These are phyloP conservation scores for Callyntrura guangdongensis DNA, from an alignment of 2,888 invertebrate genomes.

Conservation along the genomic window DNA sequence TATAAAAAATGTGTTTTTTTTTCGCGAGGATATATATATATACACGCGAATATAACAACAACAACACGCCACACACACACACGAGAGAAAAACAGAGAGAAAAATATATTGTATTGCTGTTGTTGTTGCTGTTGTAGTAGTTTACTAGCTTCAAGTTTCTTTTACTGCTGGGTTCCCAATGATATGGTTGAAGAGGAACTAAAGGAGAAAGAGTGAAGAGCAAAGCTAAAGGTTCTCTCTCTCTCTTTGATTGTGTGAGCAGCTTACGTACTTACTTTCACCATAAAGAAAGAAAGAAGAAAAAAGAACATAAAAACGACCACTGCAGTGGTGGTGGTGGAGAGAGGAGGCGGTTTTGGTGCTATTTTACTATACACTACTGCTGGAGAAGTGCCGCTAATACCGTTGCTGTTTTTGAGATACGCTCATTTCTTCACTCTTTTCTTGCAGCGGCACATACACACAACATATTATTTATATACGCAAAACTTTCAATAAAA, in stretches of 20 bases:
- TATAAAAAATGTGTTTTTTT: slow-evolving; percentile 30
- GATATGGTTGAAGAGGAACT: slow-evolving; percentile 45
- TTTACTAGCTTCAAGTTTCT: slow-evolving; percentile 5
- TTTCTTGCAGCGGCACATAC: background rate
- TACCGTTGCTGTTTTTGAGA: background rate
- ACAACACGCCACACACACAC: slow-evolving; percentile 34
- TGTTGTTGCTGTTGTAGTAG: background rate
- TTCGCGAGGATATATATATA: background rate
- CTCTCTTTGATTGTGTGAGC: slow-evolving; percentile 57
- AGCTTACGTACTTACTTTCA: slow-evolving; percentile 67
- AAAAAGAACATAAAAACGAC: slow-evolving; percentile 72
- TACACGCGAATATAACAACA: slow-evolving; percentile 38
- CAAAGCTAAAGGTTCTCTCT: slow-evolving; percentile 48
- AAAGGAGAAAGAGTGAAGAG: slow-evolving; percentile 51
- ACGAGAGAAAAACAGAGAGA: slow-evolving; percentile 30
- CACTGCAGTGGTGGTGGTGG: slow-evolving; percentile 72
- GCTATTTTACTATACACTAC: background rate
- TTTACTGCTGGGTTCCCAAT: background rate
- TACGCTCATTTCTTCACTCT: slow-evolving; percentile 19
- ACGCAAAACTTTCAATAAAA: too few species aligned
- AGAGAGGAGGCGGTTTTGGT: slow-evolving; percentile 34
- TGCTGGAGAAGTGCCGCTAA: background rate
- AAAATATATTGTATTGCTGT: background rate
- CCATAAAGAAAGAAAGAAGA: slow-evolving; percentile 66
- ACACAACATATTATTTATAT: background rate